Percentiles rank a stretch among this genome's conserved stretches.
Evolutionary conservation across 2,113 vertebrate species (phyloP).

Genomic region (Anarrhichthys ocellatus): DNA sequence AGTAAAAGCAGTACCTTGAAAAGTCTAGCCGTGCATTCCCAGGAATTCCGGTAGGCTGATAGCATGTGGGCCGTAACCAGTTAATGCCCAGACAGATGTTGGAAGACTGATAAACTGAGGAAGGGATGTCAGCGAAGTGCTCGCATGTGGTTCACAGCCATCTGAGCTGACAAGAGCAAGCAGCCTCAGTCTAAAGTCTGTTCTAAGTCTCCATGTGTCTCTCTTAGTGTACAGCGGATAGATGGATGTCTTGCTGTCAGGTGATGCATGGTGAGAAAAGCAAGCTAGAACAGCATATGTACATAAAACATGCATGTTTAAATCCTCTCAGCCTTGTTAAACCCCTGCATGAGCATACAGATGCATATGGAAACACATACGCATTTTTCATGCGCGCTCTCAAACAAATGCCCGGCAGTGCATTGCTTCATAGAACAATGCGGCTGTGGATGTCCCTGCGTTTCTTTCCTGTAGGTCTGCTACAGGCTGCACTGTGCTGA

Average conservation of each 20-base stretch:
- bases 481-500: neutral
- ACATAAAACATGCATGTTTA: slow-evolving; percentile 44
- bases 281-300: slow-evolving; percentile 7
- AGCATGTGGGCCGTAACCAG: slow-evolving; percentile 58
- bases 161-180: slow-evolving; percentile 65
- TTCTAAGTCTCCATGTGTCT: slow-evolving; percentile 24
- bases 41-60: slow-evolving; percentile 53
- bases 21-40: slow-evolving; percentile 56
- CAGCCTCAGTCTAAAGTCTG: slow-evolving; percentile 21
- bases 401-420: slow-evolving; percentile 36
- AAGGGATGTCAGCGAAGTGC: slow-evolving; percentile 55
- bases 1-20: slow-evolving; percentile 42
- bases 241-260: slow-evolving; percentile 27
- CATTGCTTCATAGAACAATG: slow-evolving; percentile 27
- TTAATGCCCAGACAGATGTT: slow-evolving; percentile 74
- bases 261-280: slow-evolving; percentile 43
- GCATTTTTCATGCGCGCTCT: slow-evolving; percentile 1
- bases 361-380: slow-evolving; percentile 23
- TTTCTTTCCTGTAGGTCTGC: slow-evolving; percentile 11
- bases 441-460: slow-evolving; percentile 13
- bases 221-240: slow-evolving; percentile 11
- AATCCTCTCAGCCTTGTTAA: slow-evolving; percentile 31
- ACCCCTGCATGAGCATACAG: slow-evolving; percentile 5
- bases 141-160: slow-evolving; percentile 58
- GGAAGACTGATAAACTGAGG: slow-evolving; percentile 65